Base-by-base conservation (phyloP, 2,113 vertebrate species). In the Rhineura floridana region DNA sequence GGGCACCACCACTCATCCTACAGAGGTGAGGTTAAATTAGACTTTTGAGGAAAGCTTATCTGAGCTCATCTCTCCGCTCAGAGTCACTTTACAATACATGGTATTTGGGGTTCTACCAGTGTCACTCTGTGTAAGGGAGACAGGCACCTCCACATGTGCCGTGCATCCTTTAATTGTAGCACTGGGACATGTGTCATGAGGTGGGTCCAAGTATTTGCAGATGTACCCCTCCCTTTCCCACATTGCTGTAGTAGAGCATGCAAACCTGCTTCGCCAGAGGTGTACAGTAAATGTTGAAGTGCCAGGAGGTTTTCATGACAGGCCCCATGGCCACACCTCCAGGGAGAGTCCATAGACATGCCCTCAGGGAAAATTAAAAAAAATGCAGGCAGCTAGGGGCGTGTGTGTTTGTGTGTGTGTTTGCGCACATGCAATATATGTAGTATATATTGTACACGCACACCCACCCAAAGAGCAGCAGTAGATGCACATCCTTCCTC, bases 1-100 rank as follows among this genome's bases (percentile, higher is more conserved):
- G 42, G 78, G 21, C 33, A 39, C 62, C 50, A 72, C 28, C 0
- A 0, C 0, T 19, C 1, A 67, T 59, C 62, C 39, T 50, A 10
- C 25, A 78, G 42, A 33, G 30, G 19, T 28, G 55, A 83, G 63
- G 52, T 69, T 75, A 83, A 84, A 33, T 28, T 67, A 63, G n/a
- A 44, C 85, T 21, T 55, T 70, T 3, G 30, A 28, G 63, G 62
- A 8, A n/a, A 48, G 65, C 72, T 1, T 3, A 36, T 17, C 25
- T 55, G 36, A 59, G 63, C 1, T 28, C 39, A 59, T 81, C 33
- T 23, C 84, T 87, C 69, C 12, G 3, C 46, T 67, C 55, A 30
- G n/a, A 17, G 23, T 33, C 25, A 50, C 33, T 75, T 76, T 36
- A 50, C 23, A 65, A 13, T 28, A 48, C 30, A 48, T 10, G 44